These are phyloP conservation scores for Rhabditophanes sp. DNA, from an alignment of 2,888 invertebrate species.

Conservation along the genomic window DNA sequence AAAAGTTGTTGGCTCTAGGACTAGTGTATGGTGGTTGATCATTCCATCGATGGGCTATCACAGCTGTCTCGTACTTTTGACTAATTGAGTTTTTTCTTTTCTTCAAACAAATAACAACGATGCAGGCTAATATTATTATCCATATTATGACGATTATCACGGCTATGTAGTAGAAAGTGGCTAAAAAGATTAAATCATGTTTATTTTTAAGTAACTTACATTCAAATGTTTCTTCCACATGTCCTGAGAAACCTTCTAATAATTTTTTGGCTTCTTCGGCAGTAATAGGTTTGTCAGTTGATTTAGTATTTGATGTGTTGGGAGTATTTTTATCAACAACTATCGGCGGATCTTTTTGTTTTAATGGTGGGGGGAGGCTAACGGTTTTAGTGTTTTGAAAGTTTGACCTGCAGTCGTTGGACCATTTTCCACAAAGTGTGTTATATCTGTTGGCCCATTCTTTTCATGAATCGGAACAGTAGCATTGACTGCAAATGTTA, in stretches of 20 bases:
- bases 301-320: slow-evolving; percentile 3
- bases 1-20: slow-evolving; percentile 3
- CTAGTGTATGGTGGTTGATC: slow-evolving; percentile 3
- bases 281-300: slow-evolving; percentile 4
- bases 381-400: too few relatives aligned
- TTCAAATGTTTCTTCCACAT: slow-evolving; percentile 3
- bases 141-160: slow-evolving; percentile 11
- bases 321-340: slow-evolving; percentile 7
- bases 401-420: too few relatives aligned
- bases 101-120: slow-evolving; percentile 12
- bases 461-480: too few relatives aligned
- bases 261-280: not conserved
- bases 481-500: too few relatives aligned
- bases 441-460: too few relatives aligned
- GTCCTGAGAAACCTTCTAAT: slow-evolving; percentile 5
- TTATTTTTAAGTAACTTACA: slow-evolving; percentile 1
- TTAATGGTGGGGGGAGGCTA: too few relatives aligned
- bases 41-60: slow-evolving; percentile 9
- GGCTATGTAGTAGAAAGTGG: slow-evolving; percentile 10
- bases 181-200: slow-evolving; percentile 4
- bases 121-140: slow-evolving; percentile 10
- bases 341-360: too few relatives aligned
- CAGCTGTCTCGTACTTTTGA: slow-evolving; percentile 6
- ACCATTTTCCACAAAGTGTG: too few relatives aligned
- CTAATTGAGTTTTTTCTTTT: slow-evolving; percentile 6